Conservation (phyloP, 2,797 vertebrate species). For the Centropyge bicolor region DNA sequence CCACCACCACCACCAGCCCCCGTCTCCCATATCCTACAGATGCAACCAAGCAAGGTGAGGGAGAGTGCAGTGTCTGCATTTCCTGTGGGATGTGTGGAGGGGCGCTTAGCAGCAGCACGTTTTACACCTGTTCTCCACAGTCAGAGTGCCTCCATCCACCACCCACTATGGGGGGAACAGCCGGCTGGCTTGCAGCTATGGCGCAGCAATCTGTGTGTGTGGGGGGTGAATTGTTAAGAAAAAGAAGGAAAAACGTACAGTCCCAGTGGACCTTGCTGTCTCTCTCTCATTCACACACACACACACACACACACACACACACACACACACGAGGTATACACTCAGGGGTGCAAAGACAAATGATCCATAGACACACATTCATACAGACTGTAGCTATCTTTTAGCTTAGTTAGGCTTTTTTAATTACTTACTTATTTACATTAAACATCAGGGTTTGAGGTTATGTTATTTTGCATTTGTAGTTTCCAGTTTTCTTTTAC, state of each 20-base stretch:
- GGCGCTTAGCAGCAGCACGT: slow-evolving; percentile 51
- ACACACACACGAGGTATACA: slow-evolving; percentile 29
- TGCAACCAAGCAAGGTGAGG: slow-evolving; percentile 56
- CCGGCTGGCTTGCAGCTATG: slow-evolving; percentile 44
- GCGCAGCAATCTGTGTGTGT: slow-evolving; percentile 51
- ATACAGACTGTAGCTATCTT: slow-evolving; percentile 5
- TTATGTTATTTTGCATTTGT: background rate
- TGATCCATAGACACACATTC: slow-evolving; percentile 18
- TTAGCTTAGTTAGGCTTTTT: background rate
- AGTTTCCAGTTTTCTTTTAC: slow-evolving; percentile 8
- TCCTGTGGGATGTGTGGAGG: slow-evolving; percentile 66
- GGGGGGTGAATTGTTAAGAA: slow-evolving; percentile 28
- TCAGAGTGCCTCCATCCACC: slow-evolving; percentile 56
- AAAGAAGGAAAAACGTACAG: background rate
- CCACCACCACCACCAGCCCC: slow-evolving; percentile 3
- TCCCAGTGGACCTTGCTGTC: slow-evolving; percentile 22
- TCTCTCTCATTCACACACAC: background rate
- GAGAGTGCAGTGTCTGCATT: slow-evolving; percentile 53
- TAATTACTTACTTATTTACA: background rate
- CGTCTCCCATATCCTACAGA: slow-evolving; percentile 21
- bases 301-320: slow-evolving; percentile 10
- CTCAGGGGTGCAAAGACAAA: slow-evolving; percentile 25
- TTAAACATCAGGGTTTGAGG: background rate
- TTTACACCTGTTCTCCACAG: slow-evolving; percentile 60
- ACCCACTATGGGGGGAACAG: slow-evolving; percentile 15